Evolutionary conservation across 2,797 vertebrate species (phyloP), one percentile per base, ranked within the genome.

Genomic region (Caiman crocodilus): DNA sequence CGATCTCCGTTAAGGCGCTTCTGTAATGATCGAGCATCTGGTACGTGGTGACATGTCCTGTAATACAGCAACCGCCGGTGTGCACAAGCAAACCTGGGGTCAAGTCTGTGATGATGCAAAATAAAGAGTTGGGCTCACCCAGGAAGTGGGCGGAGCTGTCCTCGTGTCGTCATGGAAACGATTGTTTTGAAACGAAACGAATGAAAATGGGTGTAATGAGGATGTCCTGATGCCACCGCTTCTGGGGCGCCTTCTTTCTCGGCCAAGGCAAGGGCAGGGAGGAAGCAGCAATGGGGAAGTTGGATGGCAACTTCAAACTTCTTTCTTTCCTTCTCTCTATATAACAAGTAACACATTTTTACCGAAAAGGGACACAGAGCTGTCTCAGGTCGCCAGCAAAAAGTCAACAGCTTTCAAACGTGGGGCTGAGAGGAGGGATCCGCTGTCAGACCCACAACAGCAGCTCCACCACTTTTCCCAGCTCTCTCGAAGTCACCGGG

Each of bases 1-100:
- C 93, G 95, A 97, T 97, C 95, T 97, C 95, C 97, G 97, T 98
- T 98, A 98, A 96, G 97, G 90, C 92, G 96, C 97, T 98, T 98
- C 97, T 96, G 95, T 96, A 96, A 96, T 84, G 93, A 85, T 97
- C 91, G 97, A 96, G 85, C 90, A 94, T 94, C 94, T 95, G 95
- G 87, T 94, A 96, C 90, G 67, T 93, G 83, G 94, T 93, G 84
- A 95, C 94, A 91, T 92, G 95, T 96, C 95, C 95, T 91, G 16
- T 97, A 92, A 95, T 92, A 96, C 95, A 95, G 89, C 94, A 92
- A 94, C 87, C 95, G 96, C 87, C 94, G 90, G 42, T 92, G 87
- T 91, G 95, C 96, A 93, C 95, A 93, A 94, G 42, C 94, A 94
- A 95, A 94, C 69, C 90, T 97, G 94, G 96, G 96, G 96, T 96